Base-by-base conservation (phyloP, 1,140 invertebrate species). In the Plodia interpunctella region DNA sequence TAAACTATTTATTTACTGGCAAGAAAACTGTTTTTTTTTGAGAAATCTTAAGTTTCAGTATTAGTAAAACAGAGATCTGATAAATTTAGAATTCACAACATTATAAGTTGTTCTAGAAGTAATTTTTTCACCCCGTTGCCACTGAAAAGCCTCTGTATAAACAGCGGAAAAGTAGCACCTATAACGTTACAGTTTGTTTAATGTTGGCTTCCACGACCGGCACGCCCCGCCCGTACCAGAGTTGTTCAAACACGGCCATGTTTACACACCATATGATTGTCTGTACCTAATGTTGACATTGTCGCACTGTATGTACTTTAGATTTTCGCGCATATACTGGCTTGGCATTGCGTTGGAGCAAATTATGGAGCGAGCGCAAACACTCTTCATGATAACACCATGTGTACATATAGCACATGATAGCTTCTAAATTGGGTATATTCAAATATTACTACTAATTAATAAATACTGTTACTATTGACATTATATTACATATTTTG, bases 211-310 rank as follows among this genome's bases (percentile, higher is more conserved):
- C 38, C 15, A n/a, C 38, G 38, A 11, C 1, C 18, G 49, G 5
- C 49, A 25, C 49, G 49, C 49, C 49, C 18, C 49, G 49, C 49
- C 19, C 49, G 49, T 3, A 19, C 20, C 18, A 9, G 15, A 49
- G 32, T 35, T 35, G 32, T 44, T 2, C n/a, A 44, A 44, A 44
- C 38, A 44, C 15, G 5, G 13, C 15, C 13, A 5, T 44, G 38
- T 44, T 44, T 44, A 44, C 38, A 44, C 10, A 15, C 5, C 15
- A 15, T 15, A n/a, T 15, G 38, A 44, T 44, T 44, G 38, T 44
- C 38, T 44, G 38, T 44, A 44, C 38, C 38, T 44, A 44, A 1
- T 44, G n/a, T 44, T 44, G 13, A 44, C 38, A 44, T 44, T 44
- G 38, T 44, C 38, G 32, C n/a, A n/a, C 32, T 13, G 32, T 35